Conservation (phyloP, 2,113 vertebrate species). For the Setophaga kirtlandii region DNA sequence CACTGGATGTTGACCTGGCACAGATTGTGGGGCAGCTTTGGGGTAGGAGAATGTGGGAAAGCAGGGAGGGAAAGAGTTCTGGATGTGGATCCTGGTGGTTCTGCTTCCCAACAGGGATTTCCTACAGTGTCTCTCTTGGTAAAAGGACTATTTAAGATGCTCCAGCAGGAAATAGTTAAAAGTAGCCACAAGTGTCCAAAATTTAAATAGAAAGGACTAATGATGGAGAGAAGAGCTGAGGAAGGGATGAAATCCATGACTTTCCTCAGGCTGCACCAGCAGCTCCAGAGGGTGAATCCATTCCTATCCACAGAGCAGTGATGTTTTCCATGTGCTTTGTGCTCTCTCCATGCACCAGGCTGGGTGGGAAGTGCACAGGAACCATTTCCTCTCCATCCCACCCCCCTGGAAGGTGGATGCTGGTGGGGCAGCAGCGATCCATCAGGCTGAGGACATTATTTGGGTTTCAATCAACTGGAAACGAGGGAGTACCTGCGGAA, state of each 20-base stretch:
- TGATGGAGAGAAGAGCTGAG: neutral
- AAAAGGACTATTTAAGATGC: neutral
- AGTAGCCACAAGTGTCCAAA: neutral
- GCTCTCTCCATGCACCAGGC: neutral
- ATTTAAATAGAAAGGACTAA: neutral
- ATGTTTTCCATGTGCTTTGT: conserved; percentile 42
- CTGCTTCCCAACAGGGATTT: neutral
- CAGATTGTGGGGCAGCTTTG: neutral
- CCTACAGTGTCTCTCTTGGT: neutral
- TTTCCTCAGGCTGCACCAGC: neutral
- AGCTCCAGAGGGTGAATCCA: neutral
- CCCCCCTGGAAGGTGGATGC: conserved; percentile 15
- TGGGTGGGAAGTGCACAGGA: neutral
- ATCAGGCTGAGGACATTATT: conserved; percentile 61
- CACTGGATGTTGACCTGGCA: neutral
- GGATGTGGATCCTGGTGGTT: neutral
- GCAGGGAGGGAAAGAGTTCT: neutral
- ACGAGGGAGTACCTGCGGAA: conserved; percentile 37
- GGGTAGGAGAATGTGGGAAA: neutral
- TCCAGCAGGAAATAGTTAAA: neutral
- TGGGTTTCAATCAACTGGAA: conserved; percentile 64
- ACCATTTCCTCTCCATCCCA: conserved; percentile 37
- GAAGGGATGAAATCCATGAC: neutral
- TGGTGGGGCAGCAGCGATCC: neutral
- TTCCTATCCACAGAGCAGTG: neutral